phyloP scores from a whole-genome alignment of 2,888 invertebrate species.

The Amblyjoppa fuscipennis region DNA sequence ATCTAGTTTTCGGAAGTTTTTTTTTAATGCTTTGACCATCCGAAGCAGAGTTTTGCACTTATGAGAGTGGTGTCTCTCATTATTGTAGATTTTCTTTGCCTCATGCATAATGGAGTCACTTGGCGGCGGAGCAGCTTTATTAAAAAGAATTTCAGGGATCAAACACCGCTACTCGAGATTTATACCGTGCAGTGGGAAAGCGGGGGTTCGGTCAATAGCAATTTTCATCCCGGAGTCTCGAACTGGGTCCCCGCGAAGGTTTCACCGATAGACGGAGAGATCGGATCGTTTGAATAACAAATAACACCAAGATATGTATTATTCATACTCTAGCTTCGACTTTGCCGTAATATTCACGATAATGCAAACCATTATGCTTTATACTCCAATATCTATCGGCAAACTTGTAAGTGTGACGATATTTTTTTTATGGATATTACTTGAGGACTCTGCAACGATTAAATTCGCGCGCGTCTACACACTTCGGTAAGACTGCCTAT shows the following conservation, averaged over 20 bases:
- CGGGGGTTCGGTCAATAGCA: constrained; percentile 39
- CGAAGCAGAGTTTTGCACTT: not conserved
- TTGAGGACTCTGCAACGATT: not conserved
- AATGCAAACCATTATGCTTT: not conserved
- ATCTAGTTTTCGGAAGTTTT: not conserved
- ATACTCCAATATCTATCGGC: not conserved
- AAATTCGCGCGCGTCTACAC: too few relatives aligned
- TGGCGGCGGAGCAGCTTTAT: constrained; percentile 38
- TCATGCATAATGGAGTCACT: constrained; percentile 43
- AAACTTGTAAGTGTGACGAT: not conserved
- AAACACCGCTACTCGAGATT: constrained; percentile 15
- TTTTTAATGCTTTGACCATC: not conserved
- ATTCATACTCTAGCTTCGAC: constrained; percentile 58
- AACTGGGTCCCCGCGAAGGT: constrained; percentile 40
- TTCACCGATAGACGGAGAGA: constrained; percentile 36
- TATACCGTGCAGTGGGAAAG: not conserved
- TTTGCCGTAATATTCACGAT: constrained; percentile 36
- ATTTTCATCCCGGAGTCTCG: constrained; percentile 50
- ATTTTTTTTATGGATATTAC: not conserved
- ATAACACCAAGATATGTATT: constrained; percentile 62
- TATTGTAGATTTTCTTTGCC: not conserved
- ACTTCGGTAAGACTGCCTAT: too few relatives aligned
- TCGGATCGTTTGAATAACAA: constrained; percentile 68
- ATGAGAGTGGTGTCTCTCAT: not conserved
- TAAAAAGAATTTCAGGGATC: constrained; percentile 32